A percentile compares a stretch with the other conserved stretches of the same genome.
Conservation (phyloP, 2,888 invertebrate genomes). For the Andrena flavipes region DNA sequence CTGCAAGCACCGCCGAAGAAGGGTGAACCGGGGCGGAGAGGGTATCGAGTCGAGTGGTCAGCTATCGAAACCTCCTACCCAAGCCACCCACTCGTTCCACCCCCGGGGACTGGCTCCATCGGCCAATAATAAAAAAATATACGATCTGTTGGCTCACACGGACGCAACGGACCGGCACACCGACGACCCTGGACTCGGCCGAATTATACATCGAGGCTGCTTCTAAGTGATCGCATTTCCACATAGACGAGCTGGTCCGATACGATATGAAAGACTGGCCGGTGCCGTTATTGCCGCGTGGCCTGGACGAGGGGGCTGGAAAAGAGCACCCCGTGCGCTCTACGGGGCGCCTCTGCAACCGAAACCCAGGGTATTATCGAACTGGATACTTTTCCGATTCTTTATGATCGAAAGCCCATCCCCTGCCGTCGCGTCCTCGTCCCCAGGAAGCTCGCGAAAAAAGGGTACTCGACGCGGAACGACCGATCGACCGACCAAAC, state of each 20-base stretch:
- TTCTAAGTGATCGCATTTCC: conserved; percentile 85
- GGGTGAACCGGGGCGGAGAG: conserved; percentile 40
- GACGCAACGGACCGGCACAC: conserved; percentile 65
- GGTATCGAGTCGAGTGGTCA: conserved; percentile 81
- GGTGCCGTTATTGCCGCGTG: conserved; percentile 74
- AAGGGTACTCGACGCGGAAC: conserved; percentile 23
- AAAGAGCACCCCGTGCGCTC: conserved; percentile 41
- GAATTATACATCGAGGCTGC: conserved; percentile 83
- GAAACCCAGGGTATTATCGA: conserved; percentile 69
- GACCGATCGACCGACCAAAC: conserved; percentile 12
- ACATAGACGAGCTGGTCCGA: conserved; percentile 84
- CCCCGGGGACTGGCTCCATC: conserved; percentile 71
- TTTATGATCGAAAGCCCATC: conserved; percentile 62
- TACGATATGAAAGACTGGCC: conserved; percentile 82
- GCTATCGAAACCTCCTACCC: conserved; percentile 80
- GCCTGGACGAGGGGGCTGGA: conserved; percentile 55
- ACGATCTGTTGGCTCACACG: conserved; percentile 77
- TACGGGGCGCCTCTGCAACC: conserved; percentile 58
- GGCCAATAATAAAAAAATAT: conserved; percentile 84
- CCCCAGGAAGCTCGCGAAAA: conserved; percentile 46
- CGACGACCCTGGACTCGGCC: conserved; percentile 69
- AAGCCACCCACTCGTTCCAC: conserved; percentile 41
- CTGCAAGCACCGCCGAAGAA: conserved; percentile 35
- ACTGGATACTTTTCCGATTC: conserved; percentile 76
- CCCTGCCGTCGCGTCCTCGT: conserved; percentile 29